Percentiles rank a stretch among this genome's conserved stretches.
Conservation (phyloP, 2,888 invertebrate genomes). For the Drosophila paranaensis region DNA sequence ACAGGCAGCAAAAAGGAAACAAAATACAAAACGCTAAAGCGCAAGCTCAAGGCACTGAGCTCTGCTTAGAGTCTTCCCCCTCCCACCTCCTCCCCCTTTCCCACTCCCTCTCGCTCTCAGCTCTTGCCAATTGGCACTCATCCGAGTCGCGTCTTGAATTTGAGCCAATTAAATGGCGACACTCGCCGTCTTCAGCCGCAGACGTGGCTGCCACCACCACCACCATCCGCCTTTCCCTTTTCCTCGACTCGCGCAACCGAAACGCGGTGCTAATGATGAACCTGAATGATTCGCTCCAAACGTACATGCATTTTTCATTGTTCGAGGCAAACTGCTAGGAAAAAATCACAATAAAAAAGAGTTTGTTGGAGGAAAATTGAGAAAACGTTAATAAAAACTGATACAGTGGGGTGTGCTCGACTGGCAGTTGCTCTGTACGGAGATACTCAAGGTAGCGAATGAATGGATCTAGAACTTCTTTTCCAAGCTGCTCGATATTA, state of each 20-base stretch:
- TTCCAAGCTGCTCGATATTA: too few species aligned
- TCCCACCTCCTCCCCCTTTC: not conserved
- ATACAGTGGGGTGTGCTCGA: not conserved
- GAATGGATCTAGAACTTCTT: too few species aligned
- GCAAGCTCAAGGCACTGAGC: conserved; percentile 13
- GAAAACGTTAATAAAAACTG: not conserved
- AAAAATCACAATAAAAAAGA: not conserved
- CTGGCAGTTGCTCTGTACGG: not conserved
- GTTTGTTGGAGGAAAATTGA: conserved; percentile 1
- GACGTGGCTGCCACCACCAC: conserved; percentile 14
- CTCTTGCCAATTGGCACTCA: conserved; percentile 40
- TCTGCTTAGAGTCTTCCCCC: conserved; percentile 5
- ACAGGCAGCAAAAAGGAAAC: conserved; percentile 13
- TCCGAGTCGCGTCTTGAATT: conserved; percentile 58
- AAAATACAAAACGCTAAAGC: conserved; percentile 7
- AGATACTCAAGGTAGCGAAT: not conserved
- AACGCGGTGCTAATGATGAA: conserved; percentile 66
- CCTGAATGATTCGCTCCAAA: conserved; percentile 51
- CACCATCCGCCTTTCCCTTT: conserved; percentile 66
- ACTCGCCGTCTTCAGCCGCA: conserved; percentile 40
- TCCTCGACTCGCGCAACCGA: conserved; percentile 23
- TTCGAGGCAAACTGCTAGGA: conserved; percentile 14
- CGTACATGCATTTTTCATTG: conserved; percentile 54
- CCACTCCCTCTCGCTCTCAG: not conserved
- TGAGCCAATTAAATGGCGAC: conserved; percentile 78